Evolutionary conservation across 2,797 vertebrate genomes (phyloP).

Genomic region (Chiloscyllium punctatum): DNA sequence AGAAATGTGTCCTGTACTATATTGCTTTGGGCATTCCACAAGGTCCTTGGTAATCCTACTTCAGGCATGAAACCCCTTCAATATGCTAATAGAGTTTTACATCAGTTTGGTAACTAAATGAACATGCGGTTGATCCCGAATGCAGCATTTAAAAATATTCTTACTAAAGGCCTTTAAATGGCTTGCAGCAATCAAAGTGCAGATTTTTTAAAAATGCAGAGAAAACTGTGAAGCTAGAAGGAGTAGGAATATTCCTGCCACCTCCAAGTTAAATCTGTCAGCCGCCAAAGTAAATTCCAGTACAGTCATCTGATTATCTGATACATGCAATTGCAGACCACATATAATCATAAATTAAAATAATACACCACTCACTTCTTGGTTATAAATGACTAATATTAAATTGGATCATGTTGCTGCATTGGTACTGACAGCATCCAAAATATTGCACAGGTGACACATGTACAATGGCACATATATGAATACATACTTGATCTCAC

Average conservation of each 20-base stretch:
- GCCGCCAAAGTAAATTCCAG: too few species aligned
- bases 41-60: not conserved
- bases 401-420: too few species aligned
- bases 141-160: not conserved
- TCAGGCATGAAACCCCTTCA: too few species aligned
- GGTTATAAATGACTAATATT: too few species aligned
- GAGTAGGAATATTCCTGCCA: not conserved
- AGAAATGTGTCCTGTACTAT: not conserved
- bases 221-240: not conserved
- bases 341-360: too few species aligned
- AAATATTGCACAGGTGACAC: not conserved
- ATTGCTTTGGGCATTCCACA: not conserved
- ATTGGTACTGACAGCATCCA: not conserved
- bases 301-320: too few species aligned
- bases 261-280: not conserved
- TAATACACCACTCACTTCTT: too few species aligned
- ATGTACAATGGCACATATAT: not conserved
- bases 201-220: not conserved
- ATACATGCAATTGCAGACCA: too few species aligned
- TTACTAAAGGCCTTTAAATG: not conserved
- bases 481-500: not conserved
- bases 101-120: not conserved
- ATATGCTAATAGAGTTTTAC: not conserved
- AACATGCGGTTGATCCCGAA: not conserved
- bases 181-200: not conserved